Conservation (phyloP, 2,797 vertebrate genomes). For the Gorsachius magnificus region DNA sequence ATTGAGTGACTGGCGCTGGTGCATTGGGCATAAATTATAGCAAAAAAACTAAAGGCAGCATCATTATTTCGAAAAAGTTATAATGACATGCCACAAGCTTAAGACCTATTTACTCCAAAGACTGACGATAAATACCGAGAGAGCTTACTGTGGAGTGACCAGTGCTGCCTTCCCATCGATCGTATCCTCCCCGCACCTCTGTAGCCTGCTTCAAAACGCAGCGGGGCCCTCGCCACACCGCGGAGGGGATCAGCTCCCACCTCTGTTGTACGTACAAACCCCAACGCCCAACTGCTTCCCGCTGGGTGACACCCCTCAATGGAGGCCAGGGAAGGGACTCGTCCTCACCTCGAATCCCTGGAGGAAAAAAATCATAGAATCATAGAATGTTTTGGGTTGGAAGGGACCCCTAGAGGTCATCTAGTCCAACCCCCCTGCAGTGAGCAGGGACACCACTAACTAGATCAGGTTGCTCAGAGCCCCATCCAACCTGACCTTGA, state of each 20-base stretch:
- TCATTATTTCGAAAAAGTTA: slow-evolving; percentile 67
- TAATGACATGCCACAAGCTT: slow-evolving; percentile 69
- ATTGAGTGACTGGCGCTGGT: slow-evolving; percentile 85
- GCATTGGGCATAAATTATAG: slow-evolving; percentile 90
- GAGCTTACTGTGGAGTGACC: slow-evolving; percentile 24
- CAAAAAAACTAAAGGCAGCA: slow-evolving; percentile 66
- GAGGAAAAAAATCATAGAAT: not conserved
- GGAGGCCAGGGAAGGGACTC: not conserved
- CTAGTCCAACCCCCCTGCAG: too few species aligned
- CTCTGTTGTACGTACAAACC: rapidly evolving
- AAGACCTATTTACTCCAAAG: slow-evolving; percentile 68
- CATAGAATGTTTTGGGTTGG: too few species aligned
- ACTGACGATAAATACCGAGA: slow-evolving; percentile 51
- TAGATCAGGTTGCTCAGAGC: too few species aligned
- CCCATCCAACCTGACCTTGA: too few species aligned
- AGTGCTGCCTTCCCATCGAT: not conserved
- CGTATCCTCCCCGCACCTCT: not conserved
- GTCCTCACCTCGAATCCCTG: not conserved
- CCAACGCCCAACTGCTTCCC: rapidly evolving
- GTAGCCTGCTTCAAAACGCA: not conserved
- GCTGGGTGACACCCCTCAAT: rapidly evolving
- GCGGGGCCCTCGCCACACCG: rapidly evolving
- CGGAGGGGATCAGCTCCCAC: not conserved
- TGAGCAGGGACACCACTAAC: too few species aligned
- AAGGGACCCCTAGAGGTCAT: too few species aligned